These are phyloP conservation scores for Lepidonotus clava DNA, from an alignment of 2,888 invertebrate species.

Conservation along the genomic window DNA sequence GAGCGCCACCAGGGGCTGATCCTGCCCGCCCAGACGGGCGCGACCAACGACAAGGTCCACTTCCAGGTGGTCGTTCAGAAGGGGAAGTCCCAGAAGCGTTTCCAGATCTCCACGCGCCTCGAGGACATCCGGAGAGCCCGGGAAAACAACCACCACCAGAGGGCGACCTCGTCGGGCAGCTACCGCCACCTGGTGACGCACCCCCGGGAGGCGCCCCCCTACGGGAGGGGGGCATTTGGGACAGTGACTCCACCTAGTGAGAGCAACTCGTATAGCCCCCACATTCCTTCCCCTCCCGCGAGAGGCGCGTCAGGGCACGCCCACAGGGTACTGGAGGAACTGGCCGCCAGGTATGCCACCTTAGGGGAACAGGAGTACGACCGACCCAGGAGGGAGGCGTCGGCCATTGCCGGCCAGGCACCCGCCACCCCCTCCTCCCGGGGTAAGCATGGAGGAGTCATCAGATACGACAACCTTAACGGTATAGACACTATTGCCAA, in stretches of 20 bases:
- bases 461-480: not conserved
- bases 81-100: slow-evolving; percentile 39
- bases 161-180: not conserved
- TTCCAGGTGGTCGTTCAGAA: slow-evolving; percentile 48
- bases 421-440: not conserved
- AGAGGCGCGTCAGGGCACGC: not conserved
- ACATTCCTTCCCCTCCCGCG: not conserved
- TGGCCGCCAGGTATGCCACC: not conserved
- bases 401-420: not conserved
- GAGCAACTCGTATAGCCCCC: not conserved
- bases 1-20: not conserved
- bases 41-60: slow-evolving; percentile 22
- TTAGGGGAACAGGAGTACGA: not conserved
- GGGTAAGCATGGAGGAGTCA: slow-evolving; percentile 28
- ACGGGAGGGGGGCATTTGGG: not conserved
- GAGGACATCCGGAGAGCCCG: slow-evolving; percentile 6
- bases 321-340: slow-evolving; percentile 9
- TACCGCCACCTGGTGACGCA: slow-evolving; percentile 26
- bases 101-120: slow-evolving; percentile 44
- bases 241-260: not conserved
- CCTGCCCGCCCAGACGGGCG: not conserved
- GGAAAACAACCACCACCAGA: not conserved
- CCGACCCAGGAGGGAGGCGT: not conserved
- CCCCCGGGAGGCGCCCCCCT: not conserved
- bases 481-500: not conserved